These are phyloP conservation scores for Mesochorus sp. DNA, from an alignment of 2,888 invertebrate species.

Conservation along the genomic window DNA sequence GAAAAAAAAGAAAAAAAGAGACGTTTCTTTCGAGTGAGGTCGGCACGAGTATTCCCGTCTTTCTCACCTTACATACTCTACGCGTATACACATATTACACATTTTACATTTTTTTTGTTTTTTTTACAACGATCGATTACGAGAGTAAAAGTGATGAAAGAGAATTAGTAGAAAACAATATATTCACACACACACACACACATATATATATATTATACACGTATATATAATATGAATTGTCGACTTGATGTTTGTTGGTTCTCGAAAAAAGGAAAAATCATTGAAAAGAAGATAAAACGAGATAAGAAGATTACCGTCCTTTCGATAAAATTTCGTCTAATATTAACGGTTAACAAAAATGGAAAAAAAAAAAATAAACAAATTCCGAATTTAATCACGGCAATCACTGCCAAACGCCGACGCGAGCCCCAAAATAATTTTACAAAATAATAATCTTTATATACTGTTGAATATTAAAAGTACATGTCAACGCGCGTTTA, in stretches of 20 bases:
- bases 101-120: no score
- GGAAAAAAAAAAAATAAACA: slow-evolving; percentile 12
- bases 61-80: no score
- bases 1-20: slow-evolving; percentile 63
- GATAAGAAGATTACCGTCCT: slow-evolving; percentile 57
- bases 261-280: no score
- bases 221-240: no score
- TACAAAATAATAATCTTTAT: slow-evolving; percentile 4
- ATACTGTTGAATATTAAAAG: neutral
- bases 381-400: slow-evolving; percentile 51
- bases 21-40: slow-evolving; percentile 70
- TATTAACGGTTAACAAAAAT: no score
- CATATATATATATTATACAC: no score
- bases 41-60: slow-evolving; percentile 70
- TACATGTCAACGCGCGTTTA: slow-evolving; percentile 1
- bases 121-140: slow-evolving; percentile 34
- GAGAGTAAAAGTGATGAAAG: neutral
- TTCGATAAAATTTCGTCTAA: slow-evolving; percentile 46
- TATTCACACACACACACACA: no score
- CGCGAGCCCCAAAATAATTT: neutral
- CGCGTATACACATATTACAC: slow-evolving; percentile 7
- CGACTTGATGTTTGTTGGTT: slow-evolving; percentile 12
- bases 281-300: neutral
- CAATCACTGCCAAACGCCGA: slow-evolving; percentile 57
- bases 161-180: neutral